Base-by-base conservation (phyloP, 2,888 invertebrate species). In the Ephialtes manifestator region DNA sequence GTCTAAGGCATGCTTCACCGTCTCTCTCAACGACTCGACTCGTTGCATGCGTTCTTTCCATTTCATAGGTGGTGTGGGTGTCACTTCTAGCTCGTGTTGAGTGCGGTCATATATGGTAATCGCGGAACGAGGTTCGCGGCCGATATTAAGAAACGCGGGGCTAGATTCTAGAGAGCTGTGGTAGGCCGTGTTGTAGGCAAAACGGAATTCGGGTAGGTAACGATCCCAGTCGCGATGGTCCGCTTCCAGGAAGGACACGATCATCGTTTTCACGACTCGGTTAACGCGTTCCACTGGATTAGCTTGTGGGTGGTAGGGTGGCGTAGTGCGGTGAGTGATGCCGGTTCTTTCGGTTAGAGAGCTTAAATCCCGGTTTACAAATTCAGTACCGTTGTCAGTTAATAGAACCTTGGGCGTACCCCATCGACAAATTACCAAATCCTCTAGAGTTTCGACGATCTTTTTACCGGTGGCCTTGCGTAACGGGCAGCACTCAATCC, bases 391-490 rank as follows among this genome's bases (percentile, higher is more conserved):
- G n/a, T 60, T 60, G 8, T 60, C 35, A 3, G 60, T 60, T 31
- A 60, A n/a, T 1, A 60, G 24, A 24, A 60, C 60, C 15, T 60
- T n/a, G 2, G 60, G 35, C 2, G 35, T 31, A 31, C 60, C 60
- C 60, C 60, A 60, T 2, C 60, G 60, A n/a, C 31, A 60, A 4
- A 60, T 11, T 0, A 60, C 15, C 15, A 60, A n/a, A 1, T 60
- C 35, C 8, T 60, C 60, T 1, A 60, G 5, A 1, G 60, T 35
- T 35, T 31, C 31, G 31, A 31, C 31, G 31, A 31, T 31, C 31
- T 31, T 31, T 31, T 31, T 31, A 31, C 31, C 31, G 68, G 60
- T 68, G 1, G 83, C 80, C 87, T 90, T 88, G 0, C 87, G 28
- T 0, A 89, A n/a, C n/a, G n/a, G n/a, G n/a, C n/a, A n/a, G n/a